Conservation (phyloP, 2,888 invertebrate genomes). For the Spisula solida region DNA sequence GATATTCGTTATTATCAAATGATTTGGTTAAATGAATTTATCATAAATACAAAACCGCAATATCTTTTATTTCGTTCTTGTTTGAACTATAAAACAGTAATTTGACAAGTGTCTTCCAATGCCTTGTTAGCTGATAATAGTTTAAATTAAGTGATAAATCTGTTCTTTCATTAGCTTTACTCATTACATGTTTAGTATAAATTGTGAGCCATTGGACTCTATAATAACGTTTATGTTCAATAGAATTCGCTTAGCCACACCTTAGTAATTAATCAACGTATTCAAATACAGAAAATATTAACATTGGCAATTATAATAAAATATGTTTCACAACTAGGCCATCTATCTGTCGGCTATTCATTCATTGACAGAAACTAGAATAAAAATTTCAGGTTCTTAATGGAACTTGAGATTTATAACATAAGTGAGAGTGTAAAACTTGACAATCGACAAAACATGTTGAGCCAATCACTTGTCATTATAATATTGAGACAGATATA, state of each 20-base stretch:
- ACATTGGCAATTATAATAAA: neutral
- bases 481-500: neutral
- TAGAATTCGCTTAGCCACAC: neutral
- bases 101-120: neutral
- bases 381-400: neutral
- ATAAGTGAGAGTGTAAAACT: neutral
- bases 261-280: neutral
- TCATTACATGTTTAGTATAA: neutral
- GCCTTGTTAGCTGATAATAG: neutral
- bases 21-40: conserved; percentile 8
- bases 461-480: neutral
- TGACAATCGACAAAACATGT: neutral
- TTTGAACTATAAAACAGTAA: neutral
- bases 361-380: neutral
- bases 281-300: neutral
- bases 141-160: neutral
- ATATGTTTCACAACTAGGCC: neutral
- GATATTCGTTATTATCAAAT: neutral
- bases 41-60: neutral
- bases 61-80: neutral
- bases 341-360: neutral
- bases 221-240: neutral
- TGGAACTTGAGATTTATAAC: neutral
- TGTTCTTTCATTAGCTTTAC: neutral
- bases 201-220: no score